A percentile compares a stretch with the other conserved stretches of the same genome.
Conservation (phyloP, 2,113 vertebrate genomes). For the Toxostoma redivivum region DNA sequence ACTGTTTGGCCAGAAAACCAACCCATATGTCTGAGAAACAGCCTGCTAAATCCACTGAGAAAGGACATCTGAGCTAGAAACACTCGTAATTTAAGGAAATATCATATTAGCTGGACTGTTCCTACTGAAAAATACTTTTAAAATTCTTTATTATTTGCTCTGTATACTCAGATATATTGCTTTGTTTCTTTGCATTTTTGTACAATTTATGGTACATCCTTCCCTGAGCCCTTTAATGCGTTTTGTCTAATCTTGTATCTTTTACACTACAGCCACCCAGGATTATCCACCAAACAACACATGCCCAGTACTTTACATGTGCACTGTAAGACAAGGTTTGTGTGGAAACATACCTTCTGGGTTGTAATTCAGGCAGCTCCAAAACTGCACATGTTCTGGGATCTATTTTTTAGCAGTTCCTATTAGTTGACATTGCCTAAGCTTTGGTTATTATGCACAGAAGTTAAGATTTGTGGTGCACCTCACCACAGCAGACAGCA, state of each 20-base stretch:
- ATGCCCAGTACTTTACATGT: neutral
- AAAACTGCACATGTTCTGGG: neutral
- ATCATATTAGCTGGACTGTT: neutral
- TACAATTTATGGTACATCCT: neutral
- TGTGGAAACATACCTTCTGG: neutral
- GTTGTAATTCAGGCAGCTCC: neutral
- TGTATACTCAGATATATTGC: neutral
- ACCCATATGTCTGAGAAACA: rapidly evolving
- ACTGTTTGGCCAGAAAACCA: neutral
- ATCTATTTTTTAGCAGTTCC: neutral
- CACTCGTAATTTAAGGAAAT: neutral
- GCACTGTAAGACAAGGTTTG: neutral
- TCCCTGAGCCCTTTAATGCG: neutral
- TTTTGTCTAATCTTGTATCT: neutral
- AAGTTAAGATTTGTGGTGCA: neutral
- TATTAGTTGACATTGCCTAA: neutral
- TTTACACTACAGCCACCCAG: neutral
- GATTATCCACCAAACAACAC: neutral
- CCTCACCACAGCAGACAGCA: neutral
- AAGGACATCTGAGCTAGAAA: neutral
- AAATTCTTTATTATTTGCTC: neutral
- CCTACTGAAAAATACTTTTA: neutral
- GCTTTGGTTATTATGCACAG: neutral
- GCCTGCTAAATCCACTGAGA: neutral
- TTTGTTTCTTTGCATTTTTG: neutral